These are phyloP conservation scores for Clupea harengus DNA, from an alignment of 2,113 vertebrate genomes.

Conservation along the genomic window DNA sequence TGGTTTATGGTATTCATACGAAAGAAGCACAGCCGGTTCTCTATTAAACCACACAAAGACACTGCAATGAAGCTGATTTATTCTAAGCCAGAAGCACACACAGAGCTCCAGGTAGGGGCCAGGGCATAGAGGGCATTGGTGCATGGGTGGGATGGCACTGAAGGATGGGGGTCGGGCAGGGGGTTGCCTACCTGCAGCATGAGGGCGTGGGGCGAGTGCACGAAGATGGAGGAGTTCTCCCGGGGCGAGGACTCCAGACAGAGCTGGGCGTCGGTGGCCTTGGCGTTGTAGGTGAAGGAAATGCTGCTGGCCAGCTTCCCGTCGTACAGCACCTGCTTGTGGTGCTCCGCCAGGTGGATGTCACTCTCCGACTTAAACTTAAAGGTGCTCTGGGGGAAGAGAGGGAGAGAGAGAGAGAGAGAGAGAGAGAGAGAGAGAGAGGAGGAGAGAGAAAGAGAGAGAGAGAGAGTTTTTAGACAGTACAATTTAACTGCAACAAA, in stretches of 20 bases:
- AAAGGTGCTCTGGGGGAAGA: constrained; percentile 87
- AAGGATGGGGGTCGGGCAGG: not conserved
- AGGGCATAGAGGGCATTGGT: not conserved
- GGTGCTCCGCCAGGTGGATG: constrained; percentile 97
- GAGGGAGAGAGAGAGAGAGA: constrained; percentile 34
- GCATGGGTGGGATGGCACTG: not conserved
- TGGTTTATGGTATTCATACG: no score
- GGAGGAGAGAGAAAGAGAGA: not conserved
- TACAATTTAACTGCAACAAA: no score
- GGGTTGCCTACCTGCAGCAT: constrained; percentile 89
- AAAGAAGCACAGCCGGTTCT: no score
- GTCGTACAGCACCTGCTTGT: constrained; percentile 97
- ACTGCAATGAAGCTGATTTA: no score
- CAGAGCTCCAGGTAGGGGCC: no score
- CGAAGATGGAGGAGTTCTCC: constrained; percentile 98
- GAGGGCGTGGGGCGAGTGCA: constrained; percentile 96
- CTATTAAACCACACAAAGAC: no score
- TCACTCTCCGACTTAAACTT: constrained; percentile 99
- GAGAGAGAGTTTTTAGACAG: not conserved
- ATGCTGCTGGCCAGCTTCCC: constrained; percentile 96
- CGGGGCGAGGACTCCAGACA: constrained; percentile 98
- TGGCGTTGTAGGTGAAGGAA: constrained; percentile 97
- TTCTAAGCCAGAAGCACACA: no score
- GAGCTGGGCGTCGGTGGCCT: constrained; percentile 95
- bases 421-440: not conserved